Evolutionary conservation across 2,113 vertebrate genomes (phyloP), one percentile per base, ranked within the genome.

Genomic region (Psammodynastes pulverulentus): DNA sequence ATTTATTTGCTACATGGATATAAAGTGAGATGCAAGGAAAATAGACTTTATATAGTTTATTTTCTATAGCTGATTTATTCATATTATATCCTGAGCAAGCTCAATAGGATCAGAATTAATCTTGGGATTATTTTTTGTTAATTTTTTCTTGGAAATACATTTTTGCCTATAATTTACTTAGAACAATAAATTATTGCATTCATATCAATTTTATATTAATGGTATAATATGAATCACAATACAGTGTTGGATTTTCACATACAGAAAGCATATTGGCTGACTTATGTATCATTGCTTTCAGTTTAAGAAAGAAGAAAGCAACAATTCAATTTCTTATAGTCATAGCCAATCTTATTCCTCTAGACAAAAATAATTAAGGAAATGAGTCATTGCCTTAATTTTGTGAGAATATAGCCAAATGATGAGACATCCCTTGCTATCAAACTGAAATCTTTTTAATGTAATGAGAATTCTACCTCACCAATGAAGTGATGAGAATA

Each of bases 1-100:
- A 97, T 96, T 94, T 97, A 96, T 95, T 96, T 96, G 96, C 94
- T 97, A 95, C 97, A 97, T 96, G 96, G 94, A 96, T 48, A 85
- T 43, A 46, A 10, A 26, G 26, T 85, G 26, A 94, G 9, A 92
- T 29, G 21, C 34, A n/a, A 43, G 87, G 6, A 46, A 2, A 94
- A 34, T 5, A 29, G 10, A 52, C 79, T 48, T 86, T 72, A 52
- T 8, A 90, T 13, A 21, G 19, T 19, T 24, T 4, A 24, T 46
- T 21, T 89, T 85, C 54, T 43, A 29, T 58, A 21, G 5, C 54
- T 87, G 72, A 51, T 24, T 49, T 84, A 13, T 91, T 86, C 45
- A 24, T 49, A 49, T 88, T 58, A 85, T 51, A 89, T 34, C 13
- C 4, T 84, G 48, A 91, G 84, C 17, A 51, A 87, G 29, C 46